Conservation (phyloP, 1,140 invertebrate species). For the Phenacoccus solenopsis region DNA sequence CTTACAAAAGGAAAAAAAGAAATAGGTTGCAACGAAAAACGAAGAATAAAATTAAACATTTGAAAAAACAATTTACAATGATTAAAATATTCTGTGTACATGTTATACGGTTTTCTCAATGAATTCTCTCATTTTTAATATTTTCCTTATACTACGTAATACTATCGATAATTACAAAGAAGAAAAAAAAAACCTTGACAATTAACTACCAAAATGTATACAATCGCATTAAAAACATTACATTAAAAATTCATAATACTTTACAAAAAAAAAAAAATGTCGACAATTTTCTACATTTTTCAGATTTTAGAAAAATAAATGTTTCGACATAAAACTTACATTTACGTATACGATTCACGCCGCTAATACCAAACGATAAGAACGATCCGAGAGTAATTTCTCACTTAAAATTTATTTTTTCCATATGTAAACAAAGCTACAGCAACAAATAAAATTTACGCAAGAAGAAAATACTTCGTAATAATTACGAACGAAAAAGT, state of each 20-base stretch:
- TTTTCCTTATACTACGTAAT: background rate
- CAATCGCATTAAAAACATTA: background rate
- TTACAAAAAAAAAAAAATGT: background rate
- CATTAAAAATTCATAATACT: background rate
- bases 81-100: background rate
- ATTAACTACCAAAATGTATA: constrained; percentile 3
- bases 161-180: background rate
- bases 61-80: background rate
- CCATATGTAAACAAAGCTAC: too few species aligned
- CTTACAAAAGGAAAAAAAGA: background rate
- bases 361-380: background rate
- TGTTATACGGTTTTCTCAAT: background rate
- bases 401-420: background rate
- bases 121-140: background rate
- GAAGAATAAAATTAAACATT: background rate
- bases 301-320: background rate
- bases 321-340: background rate
- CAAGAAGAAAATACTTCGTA: too few species aligned
- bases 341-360: background rate
- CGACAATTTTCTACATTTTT: background rate
- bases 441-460: too few species aligned
- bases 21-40: constrained; percentile 10
- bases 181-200: background rate
- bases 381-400: background rate
- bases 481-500: too few species aligned